Percentiles rank a stretch among this genome's conserved stretches.
These are phyloP conservation scores for Uloborus diversus DNA, from an alignment of 1,140 invertebrate genomes.

Conservation along the genomic window DNA sequence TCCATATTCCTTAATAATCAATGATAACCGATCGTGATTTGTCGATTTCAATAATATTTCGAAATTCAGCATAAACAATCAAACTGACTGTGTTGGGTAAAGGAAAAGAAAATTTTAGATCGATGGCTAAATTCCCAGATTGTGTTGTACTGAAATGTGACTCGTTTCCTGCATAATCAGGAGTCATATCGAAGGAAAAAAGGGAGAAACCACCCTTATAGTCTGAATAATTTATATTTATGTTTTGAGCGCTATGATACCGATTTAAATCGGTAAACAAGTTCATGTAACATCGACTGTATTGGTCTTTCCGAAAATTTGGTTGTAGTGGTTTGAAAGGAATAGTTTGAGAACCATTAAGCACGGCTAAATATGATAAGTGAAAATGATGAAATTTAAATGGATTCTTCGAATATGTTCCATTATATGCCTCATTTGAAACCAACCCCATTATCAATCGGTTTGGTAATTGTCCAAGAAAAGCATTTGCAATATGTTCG, in stretches of 20 bases:
- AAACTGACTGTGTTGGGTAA: background rate
- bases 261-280: constrained; percentile 19
- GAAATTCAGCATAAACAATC: constrained; percentile 13
- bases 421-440: constrained; percentile 23
- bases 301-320: constrained; percentile 4
- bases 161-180: background rate
- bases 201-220: constrained; percentile 8
- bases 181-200: background rate
- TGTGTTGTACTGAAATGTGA: background rate
- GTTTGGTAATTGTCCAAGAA: constrained; percentile 17
- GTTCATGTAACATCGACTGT: background rate
- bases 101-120: background rate
- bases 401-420: constrained; percentile 1
- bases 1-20: constrained; percentile 5
- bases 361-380: background rate
- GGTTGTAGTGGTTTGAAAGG: constrained; percentile 7
- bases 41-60: constrained; percentile 7
- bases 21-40: background rate
- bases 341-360: constrained; percentile 13
- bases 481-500: constrained; percentile 3
- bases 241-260: constrained; percentile 6
- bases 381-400: constrained; percentile 39
- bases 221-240: constrained; percentile 15
- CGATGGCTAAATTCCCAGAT: background rate
- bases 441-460: constrained; percentile 11